Evolutionary conservation across 2,888 invertebrate species (phyloP).

Genomic region (Euproctis similis): DNA sequence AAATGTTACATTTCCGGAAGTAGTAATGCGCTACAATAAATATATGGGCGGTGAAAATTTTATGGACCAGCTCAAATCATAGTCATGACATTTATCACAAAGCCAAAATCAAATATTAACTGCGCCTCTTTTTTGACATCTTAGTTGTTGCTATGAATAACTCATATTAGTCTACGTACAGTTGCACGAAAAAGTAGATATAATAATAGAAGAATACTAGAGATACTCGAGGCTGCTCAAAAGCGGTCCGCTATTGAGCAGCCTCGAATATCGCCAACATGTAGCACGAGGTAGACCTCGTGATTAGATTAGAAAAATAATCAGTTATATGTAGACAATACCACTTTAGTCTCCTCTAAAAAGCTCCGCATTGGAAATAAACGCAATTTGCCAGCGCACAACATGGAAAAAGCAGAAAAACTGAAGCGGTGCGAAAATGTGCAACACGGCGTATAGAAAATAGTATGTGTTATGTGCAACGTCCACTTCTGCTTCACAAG

Average conservation of each 20-base stretch:
- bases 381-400: too few species aligned
- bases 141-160: slow-evolving; percentile 11
- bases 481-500: too few species aligned
- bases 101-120: slow-evolving; percentile 16
- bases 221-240: too few species aligned
- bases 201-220: too few species aligned
- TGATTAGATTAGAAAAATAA: too few species aligned
- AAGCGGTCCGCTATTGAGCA: slow-evolving; percentile 6
- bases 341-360: too few species aligned
- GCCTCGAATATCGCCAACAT: slow-evolving; percentile 17
- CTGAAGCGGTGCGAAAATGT: too few species aligned
- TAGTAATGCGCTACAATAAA: slow-evolving; percentile 10
- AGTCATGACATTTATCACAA: slow-evolving; percentile 18
- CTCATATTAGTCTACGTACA: slow-evolving; percentile 1
- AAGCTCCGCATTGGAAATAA: too few species aligned
- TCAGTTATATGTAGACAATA: slow-evolving; percentile 12
- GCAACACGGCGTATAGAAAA: too few species aligned
- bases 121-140: slow-evolving; percentile 14
- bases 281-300: slow-evolving; percentile 8
- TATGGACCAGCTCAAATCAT: slow-evolving; percentile 13
- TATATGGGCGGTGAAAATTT: slow-evolving; percentile 11
- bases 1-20: slow-evolving; percentile 16
- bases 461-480: too few species aligned
- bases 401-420: too few species aligned
- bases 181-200: background rate